These are phyloP conservation scores for Cuculus canorus DNA, from an alignment of 2,797 vertebrate species.

Conservation along the genomic window DNA sequence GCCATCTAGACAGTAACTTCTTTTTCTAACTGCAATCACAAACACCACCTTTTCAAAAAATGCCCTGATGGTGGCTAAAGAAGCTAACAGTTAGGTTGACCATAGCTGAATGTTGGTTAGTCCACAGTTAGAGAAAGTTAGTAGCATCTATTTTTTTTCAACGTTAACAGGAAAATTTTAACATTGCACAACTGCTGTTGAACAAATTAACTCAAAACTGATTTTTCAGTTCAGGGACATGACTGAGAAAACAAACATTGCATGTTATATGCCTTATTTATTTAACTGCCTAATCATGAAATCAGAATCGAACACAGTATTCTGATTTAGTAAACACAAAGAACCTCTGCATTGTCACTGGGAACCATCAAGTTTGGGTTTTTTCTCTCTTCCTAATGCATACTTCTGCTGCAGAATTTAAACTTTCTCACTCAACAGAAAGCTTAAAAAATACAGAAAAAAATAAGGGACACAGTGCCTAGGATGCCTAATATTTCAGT, in stretches of 20 bases:
- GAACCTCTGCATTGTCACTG: neutral
- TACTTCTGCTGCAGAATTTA: neutral
- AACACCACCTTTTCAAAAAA: neutral
- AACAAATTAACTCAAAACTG: neutral
- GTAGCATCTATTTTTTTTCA: neutral
- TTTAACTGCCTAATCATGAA: neutral
- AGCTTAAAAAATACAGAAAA: too few species aligned
- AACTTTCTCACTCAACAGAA: too few species aligned
- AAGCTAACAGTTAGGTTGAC: neutral
- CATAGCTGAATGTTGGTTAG: neutral
- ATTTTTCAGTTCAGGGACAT: neutral
- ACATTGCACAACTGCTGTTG: neutral
- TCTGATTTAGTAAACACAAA: neutral
- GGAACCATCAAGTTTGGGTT: rapidly evolving
- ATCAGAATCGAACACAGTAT: neutral
- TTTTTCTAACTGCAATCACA: neutral
- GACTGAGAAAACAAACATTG: neutral
- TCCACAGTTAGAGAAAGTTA: neutral
- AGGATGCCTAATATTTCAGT: neutral
- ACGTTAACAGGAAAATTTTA: neutral
- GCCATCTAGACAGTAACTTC: neutral
- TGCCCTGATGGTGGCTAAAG: neutral
- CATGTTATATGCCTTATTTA: neutral
- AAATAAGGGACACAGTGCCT: too few species aligned
- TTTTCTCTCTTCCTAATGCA: neutral